These are phyloP conservation scores for Xyrichtys novacula DNA, from an alignment of 2,797 vertebrate species.

Conservation along the genomic window DNA sequence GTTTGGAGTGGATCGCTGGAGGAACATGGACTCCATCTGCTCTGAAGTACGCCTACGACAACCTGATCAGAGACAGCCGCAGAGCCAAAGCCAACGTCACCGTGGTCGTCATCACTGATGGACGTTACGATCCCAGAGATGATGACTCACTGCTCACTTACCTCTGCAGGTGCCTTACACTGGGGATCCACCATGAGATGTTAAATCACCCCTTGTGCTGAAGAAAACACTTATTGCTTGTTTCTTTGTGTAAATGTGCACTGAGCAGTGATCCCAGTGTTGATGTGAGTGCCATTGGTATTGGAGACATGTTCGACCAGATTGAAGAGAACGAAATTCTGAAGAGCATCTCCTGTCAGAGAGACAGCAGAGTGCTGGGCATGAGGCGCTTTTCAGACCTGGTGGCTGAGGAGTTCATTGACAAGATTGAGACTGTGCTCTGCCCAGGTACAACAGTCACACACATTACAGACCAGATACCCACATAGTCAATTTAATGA, in stretches of 20 bases:
- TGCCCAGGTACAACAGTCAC: constrained; percentile 88
- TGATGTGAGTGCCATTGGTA: constrained; percentile 94
- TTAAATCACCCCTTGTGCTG: background rate
- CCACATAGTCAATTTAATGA: background rate
- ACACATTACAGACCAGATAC: background rate
- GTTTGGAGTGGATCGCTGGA: constrained; percentile 97
- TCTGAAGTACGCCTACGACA: constrained; percentile 95
- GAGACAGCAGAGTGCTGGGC: constrained; percentile 85
- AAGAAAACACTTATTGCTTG: constrained; percentile 3
- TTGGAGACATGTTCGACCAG: constrained; percentile 97
- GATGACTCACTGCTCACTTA: constrained; percentile 89
- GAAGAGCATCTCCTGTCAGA: constrained; percentile 91
- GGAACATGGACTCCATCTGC: constrained; percentile 98
- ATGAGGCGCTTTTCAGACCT: constrained; percentile 97
- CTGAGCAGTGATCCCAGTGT: constrained; percentile 77
- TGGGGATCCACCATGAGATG: background rate
- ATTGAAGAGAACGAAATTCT: constrained; percentile 91
- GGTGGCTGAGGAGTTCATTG: constrained; percentile 96
- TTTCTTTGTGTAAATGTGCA: constrained; percentile 20
- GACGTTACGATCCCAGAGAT: constrained; percentile 95
- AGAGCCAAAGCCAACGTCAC: constrained; percentile 93
- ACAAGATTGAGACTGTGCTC: constrained; percentile 91
- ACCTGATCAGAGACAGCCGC: constrained; percentile 92
- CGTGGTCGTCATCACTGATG: constrained; percentile 96
- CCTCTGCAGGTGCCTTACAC: constrained; percentile 82